Evolutionary conservation across 2,888 invertebrate genomes (phyloP).

Genomic region (Nomada flava): DNA sequence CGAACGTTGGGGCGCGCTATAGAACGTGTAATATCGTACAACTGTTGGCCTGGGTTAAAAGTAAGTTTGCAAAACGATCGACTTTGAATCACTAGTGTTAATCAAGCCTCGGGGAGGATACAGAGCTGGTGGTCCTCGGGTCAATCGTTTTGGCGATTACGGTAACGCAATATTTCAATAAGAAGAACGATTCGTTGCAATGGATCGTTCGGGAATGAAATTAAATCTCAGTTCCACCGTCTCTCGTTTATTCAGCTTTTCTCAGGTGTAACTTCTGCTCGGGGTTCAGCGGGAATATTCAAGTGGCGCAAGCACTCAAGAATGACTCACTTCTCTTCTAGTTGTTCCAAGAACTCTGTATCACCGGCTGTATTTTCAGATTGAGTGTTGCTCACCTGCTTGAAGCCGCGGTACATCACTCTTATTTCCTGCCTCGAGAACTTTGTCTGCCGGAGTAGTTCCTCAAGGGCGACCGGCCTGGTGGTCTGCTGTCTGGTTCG

Average conservation of each 20-base stretch:
- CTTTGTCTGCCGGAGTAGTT: conserved; percentile 96
- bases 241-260: too few relatives aligned
- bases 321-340: not conserved
- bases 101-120: too few relatives aligned
- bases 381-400: conserved; percentile 89
- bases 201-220: too few relatives aligned
- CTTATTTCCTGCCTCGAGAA: conserved; percentile 98
- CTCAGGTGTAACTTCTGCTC: not conserved
- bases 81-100: too few relatives aligned
- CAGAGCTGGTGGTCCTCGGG: too few relatives aligned
- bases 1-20: too few relatives aligned
- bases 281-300: not conserved
- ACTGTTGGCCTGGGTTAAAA: not conserved
- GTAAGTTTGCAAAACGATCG: not conserved
- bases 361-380: conserved; percentile 7
- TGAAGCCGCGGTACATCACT: conserved; percentile 98
- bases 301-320: not conserved
- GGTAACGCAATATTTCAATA: too few relatives aligned
- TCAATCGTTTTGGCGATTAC: too few relatives aligned
- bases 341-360: conserved; percentile 1
- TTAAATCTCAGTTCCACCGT: too few relatives aligned
- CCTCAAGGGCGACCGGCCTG: conserved; percentile 94
- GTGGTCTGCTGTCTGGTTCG: conserved; percentile 89
- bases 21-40: too few relatives aligned
- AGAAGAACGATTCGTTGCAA: too few relatives aligned